Evolutionary conservation across 2,797 vertebrate species (phyloP), one percentile per base, ranked within the genome.

Genomic region (Glossophaga mutica): DNA sequence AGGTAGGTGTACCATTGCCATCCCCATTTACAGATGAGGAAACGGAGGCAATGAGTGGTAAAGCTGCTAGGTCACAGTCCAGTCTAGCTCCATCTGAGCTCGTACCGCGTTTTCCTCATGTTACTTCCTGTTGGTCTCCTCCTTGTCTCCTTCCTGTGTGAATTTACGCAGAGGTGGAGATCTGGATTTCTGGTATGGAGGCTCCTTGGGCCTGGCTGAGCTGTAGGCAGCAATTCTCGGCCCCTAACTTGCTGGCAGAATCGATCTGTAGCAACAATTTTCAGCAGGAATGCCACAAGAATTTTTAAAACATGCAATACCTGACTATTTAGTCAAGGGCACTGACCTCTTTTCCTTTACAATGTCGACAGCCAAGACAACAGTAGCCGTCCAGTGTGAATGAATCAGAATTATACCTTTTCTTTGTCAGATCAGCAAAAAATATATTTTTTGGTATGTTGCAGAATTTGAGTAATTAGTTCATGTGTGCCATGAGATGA

Each of bases 51-150:
- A 7, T 2, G 2, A 6, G 19, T 9, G 29, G 21, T 59, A 24
- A 11, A 18, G 22, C 37, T 84, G 46, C n/a, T 4, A 3, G 50
- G 57, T 12, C 1, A 1, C 1, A 0, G 34, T n/a, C 24, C 34
- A 3, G 2, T 16, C 71, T 39, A 57, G 39, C 8, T 82, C 26
- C 9, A 42, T 24, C 50, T 78, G 29, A 12, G 68, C 46, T 55
- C 16, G 14, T 29, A 24, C 39, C 11, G 15, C 1, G 0, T 77
- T 88, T 48, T 24, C 26, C 57, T 9, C 1, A 0, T 10, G 11
- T 82, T 39, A 14, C 62, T 62, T 59, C 44, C 57, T 59, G 18
- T 1, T 81, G 55, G 22, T 24, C 55, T 57, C 26, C 55, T 57
- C 55, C 55, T 57, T 9, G 3, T 34, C 42, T 44, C 42, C 14